Percentiles rank a stretch among this genome's conserved stretches.
Evolutionary conservation across 2,113 vertebrate genomes (phyloP).

Genomic region (Ahaetulla prasina): DNA sequence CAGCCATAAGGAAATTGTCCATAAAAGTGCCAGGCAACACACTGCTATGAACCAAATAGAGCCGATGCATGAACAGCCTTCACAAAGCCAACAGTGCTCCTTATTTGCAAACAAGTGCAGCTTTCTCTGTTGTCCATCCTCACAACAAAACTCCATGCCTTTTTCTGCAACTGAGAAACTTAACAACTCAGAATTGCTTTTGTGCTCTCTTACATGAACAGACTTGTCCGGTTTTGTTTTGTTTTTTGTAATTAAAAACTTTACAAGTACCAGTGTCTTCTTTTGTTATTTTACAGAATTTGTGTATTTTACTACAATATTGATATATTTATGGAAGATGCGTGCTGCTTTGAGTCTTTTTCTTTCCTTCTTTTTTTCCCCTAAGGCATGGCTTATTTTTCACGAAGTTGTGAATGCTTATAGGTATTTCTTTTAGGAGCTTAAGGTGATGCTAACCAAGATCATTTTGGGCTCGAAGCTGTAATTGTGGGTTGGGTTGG

Average conservation of each 20-base stretch:
- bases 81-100: slow-evolving; percentile 38
- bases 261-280: slow-evolving; percentile 44
- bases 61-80: slow-evolving; percentile 53
- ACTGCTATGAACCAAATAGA: slow-evolving; percentile 34
- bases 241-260: slow-evolving; percentile 52
- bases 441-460: neutral
- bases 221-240: neutral
- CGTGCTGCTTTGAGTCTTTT: slow-evolving; percentile 12
- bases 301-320: neutral
- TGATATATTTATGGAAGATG: slow-evolving; percentile 15
- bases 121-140: slow-evolving; percentile 40
- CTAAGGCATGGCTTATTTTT: slow-evolving; percentile 15
- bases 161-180: slow-evolving; percentile 43
- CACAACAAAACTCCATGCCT: slow-evolving; percentile 47
- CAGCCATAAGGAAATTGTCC: slow-evolving; percentile 39
- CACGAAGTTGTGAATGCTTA: neutral
- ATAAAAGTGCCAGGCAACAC: slow-evolving; percentile 12
- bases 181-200: slow-evolving; percentile 13
- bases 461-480: neutral
- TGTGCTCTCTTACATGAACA: rapidly evolving
- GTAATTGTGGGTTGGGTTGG: neutral
- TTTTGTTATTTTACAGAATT: slow-evolving; percentile 36
- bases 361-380: slow-evolving; percentile 5
- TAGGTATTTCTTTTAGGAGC: neutral
- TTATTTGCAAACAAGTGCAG: slow-evolving; percentile 50